These are phyloP conservation scores for Sphecodes monilicornis DNA, from an alignment of 2,888 invertebrate genomes.

Conservation along the genomic window DNA sequence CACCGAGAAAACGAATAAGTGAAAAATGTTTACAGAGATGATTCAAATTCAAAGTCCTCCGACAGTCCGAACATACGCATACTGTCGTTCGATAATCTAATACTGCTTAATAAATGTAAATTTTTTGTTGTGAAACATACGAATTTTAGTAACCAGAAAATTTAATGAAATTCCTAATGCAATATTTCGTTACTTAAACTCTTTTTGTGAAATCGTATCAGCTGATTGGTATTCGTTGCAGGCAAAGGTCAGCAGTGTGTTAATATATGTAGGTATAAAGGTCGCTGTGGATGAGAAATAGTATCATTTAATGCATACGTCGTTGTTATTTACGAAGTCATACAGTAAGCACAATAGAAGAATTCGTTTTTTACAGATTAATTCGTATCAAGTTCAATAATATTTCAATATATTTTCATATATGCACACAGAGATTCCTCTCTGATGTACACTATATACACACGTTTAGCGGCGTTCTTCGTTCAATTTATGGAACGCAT, in stretches of 20 bases:
- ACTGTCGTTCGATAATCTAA: slow-evolving; percentile 34
- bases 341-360: background rate
- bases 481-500: background rate
- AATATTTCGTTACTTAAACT: background rate
- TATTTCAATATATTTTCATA: slow-evolving; percentile 8
- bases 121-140: slow-evolving; percentile 1
- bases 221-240: slow-evolving; percentile 36
- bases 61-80: slow-evolving; percentile 2
- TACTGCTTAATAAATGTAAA: background rate
- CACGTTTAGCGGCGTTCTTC: background rate
- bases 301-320: slow-evolving; percentile 19
- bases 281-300: slow-evolving; percentile 23
- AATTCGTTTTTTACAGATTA: slow-evolving; percentile 19
- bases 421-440: background rate
- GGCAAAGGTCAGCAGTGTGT: slow-evolving; percentile 44
- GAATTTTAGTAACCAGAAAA: slow-evolving; percentile 26
- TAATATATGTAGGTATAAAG: slow-evolving; percentile 45
- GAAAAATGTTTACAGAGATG: slow-evolving; percentile 28
- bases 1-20: slow-evolving; percentile 10
- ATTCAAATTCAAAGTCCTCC: slow-evolving; percentile 11
- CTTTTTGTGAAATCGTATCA: slow-evolving; percentile 38
- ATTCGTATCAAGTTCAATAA: background rate
- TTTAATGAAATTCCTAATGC: slow-evolving; percentile 20
- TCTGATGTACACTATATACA: too few relatives aligned
- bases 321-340: background rate